Base-by-base conservation (phyloP, 2,797 vertebrate genomes). In the Mergus octosetaceus region DNA sequence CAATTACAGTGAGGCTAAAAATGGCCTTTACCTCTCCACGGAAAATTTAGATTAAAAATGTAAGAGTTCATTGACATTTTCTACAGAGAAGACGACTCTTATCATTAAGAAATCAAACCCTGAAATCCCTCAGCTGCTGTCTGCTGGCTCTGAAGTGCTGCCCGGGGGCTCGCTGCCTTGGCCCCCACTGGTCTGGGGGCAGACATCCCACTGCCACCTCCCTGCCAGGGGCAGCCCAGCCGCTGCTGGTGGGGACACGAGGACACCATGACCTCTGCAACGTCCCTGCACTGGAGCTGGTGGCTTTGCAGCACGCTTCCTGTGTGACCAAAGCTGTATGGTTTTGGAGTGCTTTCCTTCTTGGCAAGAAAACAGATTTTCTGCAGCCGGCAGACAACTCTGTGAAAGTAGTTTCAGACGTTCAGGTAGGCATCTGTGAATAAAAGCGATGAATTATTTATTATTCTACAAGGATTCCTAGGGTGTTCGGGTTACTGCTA, bases 41-140 rank as follows among this genome's bases (percentile, higher is more conserved):
- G 64, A 82, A 95, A 95, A 64, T 73, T 71, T 61, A 64, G 56
- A 95, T 94, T 87, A 92, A 90, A 94, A 89, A 94, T 85, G 51
- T 56, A 86, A 66, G 56, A 91, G 45, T 92, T 94, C 93, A 89
- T 8, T 82, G 86, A 82, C 47, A 70, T 94, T 84, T 95, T 74
- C 86, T 82, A 68, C 36, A 89, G 66, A 76, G 73, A 91, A 47
- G 62, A 65, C 13, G 62, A 43, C 28, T 43, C 39, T 2, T 64
- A 28, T 61, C 2, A 0, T 57, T 90, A 78, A 66, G 79, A 90
- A 84, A 86, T 79, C 77, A 94, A 82, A 88, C 21, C 10, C 90
- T 79, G 68, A 91, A 93, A 90, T 58, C 76, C 34, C 36, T 89
- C 57, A 2, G 2, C 32, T 85, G 85, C 53, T 43, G 43, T 38